Percentiles rank a stretch among this genome's conserved stretches.
Evolutionary conservation across 1,140 invertebrate genomes (phyloP).

Genomic region (Drosophila paulistorum): DNA sequence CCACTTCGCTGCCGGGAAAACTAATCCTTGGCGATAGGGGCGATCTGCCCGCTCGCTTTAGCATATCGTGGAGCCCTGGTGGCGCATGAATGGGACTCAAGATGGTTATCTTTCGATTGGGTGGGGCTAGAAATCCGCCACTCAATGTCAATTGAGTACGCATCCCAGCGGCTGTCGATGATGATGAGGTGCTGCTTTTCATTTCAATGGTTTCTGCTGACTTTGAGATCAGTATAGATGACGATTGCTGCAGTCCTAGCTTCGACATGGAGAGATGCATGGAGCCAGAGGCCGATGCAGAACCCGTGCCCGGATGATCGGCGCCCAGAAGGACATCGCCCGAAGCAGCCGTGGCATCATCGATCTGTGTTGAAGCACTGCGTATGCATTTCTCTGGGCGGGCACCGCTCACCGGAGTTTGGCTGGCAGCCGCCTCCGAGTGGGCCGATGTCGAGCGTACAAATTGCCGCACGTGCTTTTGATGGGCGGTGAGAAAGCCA

Average conservation of each 20-base stretch:
- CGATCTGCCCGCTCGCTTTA: conserved; percentile 73
- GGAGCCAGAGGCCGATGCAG: conserved; percentile 35
- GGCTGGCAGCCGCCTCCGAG: conserved; percentile 73
- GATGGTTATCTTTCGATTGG: conserved; percentile 82
- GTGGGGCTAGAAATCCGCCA: conserved; percentile 78
- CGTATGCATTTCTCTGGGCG: conserved; percentile 78
- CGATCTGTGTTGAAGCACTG: conserved; percentile 81
- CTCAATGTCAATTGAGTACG: conserved; percentile 80
- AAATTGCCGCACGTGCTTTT: conserved; percentile 82
- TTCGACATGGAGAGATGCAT: conserved; percentile 73
- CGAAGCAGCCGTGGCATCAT: conserved; percentile 52
- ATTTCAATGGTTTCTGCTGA: conserved; percentile 82
- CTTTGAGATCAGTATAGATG: conserved; percentile 81
- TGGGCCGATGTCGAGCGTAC: conserved; percentile 82
- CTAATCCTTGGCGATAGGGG: conserved; percentile 80
- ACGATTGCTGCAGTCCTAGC: conserved; percentile 76
- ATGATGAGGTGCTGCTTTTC: conserved; percentile 64
- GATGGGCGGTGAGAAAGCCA: conserved; percentile 77
- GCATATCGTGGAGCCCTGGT: conserved; percentile 77
- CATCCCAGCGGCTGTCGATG: conserved; percentile 53
- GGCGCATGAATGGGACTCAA: conserved; percentile 80
- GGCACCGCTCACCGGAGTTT: conserved; percentile 35
- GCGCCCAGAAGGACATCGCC: conserved; percentile 20
- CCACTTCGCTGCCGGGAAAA: conserved; percentile 79
- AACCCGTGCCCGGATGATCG: conserved; percentile 13